A percentile compares a stretch with the other conserved stretches of the same genome.
Conservation (phyloP, 1,140 invertebrate species). For the Meloidogyne exigua region DNA sequence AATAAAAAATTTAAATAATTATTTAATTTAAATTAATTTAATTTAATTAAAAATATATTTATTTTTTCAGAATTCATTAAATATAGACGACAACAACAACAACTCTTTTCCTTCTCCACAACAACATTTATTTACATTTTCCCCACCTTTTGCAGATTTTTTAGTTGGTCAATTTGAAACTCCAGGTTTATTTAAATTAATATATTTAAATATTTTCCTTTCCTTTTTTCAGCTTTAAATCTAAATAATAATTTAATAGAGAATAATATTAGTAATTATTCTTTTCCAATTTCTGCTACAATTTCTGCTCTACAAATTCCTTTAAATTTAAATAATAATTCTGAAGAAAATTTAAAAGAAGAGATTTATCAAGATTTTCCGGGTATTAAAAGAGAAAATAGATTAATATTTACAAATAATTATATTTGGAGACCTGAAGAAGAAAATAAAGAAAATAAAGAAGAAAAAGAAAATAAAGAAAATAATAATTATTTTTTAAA, state of each 20-base stretch:
- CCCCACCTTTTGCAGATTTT: conserved; percentile 19
- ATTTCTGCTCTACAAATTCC: conserved; percentile 23
- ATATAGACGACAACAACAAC: neutral
- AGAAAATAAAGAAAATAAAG: neutral
- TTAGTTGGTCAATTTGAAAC: conserved; percentile 31
- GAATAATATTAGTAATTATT: neutral
- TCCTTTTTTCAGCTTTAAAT: neutral
- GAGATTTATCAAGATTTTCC: conserved; percentile 14
- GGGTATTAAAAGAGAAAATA: conserved; percentile 22
- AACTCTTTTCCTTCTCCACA: conserved; percentile 14
- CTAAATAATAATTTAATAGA: neutral
- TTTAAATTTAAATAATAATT: neutral
- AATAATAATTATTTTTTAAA: neutral
- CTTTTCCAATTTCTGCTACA: conserved; percentile 27
- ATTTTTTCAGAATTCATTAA: neutral
- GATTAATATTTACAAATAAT: neutral
- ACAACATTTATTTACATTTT: conserved; percentile 19
- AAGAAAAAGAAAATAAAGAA: too few relatives aligned
- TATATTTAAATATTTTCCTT: too few relatives aligned
- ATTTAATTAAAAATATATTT: neutral
- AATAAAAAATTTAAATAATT: too few relatives aligned
- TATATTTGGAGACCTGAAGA: conserved; percentile 25
- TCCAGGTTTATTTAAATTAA: too few relatives aligned
- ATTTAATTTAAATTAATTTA: neutral
- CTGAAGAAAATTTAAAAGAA: neutral